These are phyloP conservation scores for Cancer borealis DNA, from an alignment of 2,888 invertebrate species.

Conservation along the genomic window DNA sequence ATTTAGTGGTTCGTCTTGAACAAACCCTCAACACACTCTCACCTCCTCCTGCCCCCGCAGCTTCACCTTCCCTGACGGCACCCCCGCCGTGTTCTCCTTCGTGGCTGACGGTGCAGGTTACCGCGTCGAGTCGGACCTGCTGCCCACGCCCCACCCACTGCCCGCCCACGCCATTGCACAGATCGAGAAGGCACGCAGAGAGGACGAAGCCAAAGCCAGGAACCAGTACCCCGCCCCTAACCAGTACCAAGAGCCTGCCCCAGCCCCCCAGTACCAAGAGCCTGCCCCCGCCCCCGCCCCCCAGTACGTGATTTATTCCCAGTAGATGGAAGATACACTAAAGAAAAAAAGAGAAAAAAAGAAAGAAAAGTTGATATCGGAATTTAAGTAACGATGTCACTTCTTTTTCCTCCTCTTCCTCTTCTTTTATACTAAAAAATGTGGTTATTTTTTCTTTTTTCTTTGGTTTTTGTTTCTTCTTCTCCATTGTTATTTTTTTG, in stretches of 20 bases:
- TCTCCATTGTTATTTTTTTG: background rate
- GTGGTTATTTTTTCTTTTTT: background rate
- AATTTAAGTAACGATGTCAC: background rate
- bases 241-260: background rate
- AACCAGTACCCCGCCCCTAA: constrained; percentile 42
- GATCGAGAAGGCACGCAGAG: constrained; percentile 65
- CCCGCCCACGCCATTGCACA: constrained; percentile 65
- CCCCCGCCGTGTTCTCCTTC: constrained; percentile 70
- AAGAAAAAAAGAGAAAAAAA: background rate
- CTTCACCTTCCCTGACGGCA: constrained; percentile 76
- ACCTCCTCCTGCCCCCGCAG: constrained; percentile 45
- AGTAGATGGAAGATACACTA: background rate
- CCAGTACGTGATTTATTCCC: background rate
- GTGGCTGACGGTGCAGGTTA: constrained; percentile 71
- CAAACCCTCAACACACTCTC: background rate
- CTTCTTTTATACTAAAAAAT: background rate
- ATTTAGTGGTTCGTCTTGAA: too few species aligned
- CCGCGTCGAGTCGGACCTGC: constrained; percentile 73
- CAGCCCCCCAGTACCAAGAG: background rate
- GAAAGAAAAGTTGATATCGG: too few species aligned
- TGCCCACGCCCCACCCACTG: constrained; percentile 70
- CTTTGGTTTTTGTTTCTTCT: background rate
- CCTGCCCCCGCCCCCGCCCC: constrained; percentile 1
- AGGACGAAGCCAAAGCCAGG: constrained; percentile 48
- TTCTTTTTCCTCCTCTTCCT: background rate